A percentile compares a stretch with the other conserved stretches of the same genome.
Conservation (phyloP, 1,140 invertebrate genomes). For the Plutomurus gul region DNA sequence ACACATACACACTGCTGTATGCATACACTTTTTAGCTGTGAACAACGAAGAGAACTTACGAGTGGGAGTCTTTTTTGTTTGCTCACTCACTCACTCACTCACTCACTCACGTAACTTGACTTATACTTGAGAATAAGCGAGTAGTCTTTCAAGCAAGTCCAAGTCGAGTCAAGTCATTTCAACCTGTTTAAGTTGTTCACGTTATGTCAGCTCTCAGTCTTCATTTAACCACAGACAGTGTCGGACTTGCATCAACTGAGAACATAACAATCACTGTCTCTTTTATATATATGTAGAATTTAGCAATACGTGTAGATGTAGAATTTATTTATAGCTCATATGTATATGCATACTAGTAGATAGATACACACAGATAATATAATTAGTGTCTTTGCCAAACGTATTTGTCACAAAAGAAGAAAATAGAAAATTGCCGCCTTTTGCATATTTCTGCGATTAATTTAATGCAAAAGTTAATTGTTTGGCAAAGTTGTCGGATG, state of each 20-base stretch:
- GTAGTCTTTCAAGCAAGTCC: not conserved
- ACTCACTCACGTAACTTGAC: constrained; percentile 1
- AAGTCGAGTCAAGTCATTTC: not conserved
- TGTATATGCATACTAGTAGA: not conserved
- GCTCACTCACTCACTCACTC: no score
- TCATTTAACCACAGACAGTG: constrained; percentile 37
- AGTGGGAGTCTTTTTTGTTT: constrained; percentile 29
- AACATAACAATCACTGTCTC: not conserved
- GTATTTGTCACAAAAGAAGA: not conserved
- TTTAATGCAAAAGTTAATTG: not conserved
- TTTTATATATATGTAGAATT: not conserved
- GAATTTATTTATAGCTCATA: not conserved
- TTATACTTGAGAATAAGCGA: not conserved
- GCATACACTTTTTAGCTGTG: no score
- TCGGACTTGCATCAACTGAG: not conserved
- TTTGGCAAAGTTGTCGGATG: not conserved
- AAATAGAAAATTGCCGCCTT: no score
- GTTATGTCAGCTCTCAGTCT: constrained; percentile 35
- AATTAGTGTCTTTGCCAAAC: not conserved
- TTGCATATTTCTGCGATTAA: not conserved
- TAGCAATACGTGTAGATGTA: not conserved
- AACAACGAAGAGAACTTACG: constrained; percentile 1
- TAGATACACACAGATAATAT: not conserved
- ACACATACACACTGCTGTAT: no score
- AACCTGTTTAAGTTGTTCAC: constrained; percentile 26